Evolutionary conservation across 2,888 invertebrate species (phyloP).

Genomic region (Sicus ferrugineus): DNA sequence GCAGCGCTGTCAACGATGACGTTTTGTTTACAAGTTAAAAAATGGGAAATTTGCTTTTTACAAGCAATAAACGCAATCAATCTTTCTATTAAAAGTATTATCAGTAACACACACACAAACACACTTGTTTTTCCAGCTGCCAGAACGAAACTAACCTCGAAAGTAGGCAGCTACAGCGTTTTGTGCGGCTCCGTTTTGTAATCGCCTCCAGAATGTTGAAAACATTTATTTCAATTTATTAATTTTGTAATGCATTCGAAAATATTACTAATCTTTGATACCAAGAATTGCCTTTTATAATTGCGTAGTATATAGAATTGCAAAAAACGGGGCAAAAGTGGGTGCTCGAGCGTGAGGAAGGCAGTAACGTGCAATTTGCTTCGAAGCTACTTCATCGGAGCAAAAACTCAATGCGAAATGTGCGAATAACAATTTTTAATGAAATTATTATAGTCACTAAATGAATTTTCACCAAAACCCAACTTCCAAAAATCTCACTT

Average conservation of each 20-base stretch:
- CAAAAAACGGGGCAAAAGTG: neutral
- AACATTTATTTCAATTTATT: constrained; percentile 63
- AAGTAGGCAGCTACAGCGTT: constrained; percentile 73
- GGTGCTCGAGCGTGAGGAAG: neutral
- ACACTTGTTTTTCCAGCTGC: constrained; percentile 15
- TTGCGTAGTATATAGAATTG: neutral
- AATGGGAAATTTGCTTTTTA: no score
- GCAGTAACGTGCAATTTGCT: neutral
- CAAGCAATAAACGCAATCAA: no score
- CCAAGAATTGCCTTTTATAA: neutral
- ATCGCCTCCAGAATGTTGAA: constrained; percentile 68
- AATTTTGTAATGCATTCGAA: neutral
- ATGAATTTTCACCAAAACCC: no score
- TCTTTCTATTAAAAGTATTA: no score
- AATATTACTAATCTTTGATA: neutral
- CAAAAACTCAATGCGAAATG: neutral
- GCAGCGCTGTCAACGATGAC: no score
- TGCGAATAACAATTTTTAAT: neutral
- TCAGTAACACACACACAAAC: constrained; percentile 3
- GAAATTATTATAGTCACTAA: neutral
- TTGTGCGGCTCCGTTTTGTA: constrained; percentile 70
- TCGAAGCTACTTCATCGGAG: neutral
- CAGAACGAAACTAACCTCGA: constrained; percentile 66
- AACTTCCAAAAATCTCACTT: no score
- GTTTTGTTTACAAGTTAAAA: neutral